phyloP scores from a whole-genome alignment of 2,888 invertebrate genomes.

The Latrodectus hesperus region DNA sequence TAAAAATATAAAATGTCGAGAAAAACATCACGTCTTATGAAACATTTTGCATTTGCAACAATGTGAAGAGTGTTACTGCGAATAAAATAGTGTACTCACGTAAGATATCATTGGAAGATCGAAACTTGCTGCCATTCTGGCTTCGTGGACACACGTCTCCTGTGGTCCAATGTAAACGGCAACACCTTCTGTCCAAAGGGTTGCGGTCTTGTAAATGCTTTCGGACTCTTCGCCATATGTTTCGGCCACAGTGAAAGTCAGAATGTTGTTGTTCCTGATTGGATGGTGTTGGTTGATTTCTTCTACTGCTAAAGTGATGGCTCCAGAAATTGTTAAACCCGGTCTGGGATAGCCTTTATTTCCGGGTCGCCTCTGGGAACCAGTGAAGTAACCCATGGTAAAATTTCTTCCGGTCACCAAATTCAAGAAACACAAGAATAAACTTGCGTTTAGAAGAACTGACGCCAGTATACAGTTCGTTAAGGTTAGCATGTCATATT shows the following conservation, averaged over 20 bases:
- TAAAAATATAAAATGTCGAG: too few species aligned
- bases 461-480: neutral
- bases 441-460: neutral
- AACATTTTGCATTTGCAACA: neutral
- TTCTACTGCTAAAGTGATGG: constrained; percentile 88
- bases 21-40: neutral
- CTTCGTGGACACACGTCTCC: constrained; percentile 94
- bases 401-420: constrained; percentile 78
- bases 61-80: neutral
- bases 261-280: constrained; percentile 80
- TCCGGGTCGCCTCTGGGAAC: constrained; percentile 85
- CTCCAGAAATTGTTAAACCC: constrained; percentile 83
- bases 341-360: constrained; percentile 86
- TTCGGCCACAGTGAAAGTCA: constrained; percentile 89
- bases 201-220: constrained; percentile 89
- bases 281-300: constrained; percentile 79
- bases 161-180: constrained; percentile 92
- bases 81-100: constrained; percentile 80
- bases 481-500: neutral
- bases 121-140: constrained; percentile 93
- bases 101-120: constrained; percentile 97
- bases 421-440: neutral
- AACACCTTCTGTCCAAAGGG: constrained; percentile 87
- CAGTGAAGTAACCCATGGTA: constrained; percentile 88
- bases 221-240: constrained; percentile 91